Evolutionary conservation across 2,113 vertebrate species (phyloP).

Genomic region (Salvelinus fontinalis): DNA sequence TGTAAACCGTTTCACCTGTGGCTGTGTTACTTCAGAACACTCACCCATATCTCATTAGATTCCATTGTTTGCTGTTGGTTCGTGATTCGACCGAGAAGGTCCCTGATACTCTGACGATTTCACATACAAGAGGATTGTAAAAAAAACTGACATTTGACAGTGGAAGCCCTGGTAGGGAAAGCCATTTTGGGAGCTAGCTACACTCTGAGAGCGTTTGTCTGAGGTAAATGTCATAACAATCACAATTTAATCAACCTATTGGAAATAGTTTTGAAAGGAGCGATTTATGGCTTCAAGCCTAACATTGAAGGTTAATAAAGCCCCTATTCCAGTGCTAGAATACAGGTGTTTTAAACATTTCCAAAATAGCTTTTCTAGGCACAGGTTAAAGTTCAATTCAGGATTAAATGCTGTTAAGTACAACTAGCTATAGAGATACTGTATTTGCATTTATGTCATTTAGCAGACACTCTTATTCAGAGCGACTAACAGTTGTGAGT

Average conservation of each 20-base stretch:
- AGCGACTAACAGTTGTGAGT: no score
- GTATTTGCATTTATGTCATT: no score
- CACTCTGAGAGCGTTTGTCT: background rate
- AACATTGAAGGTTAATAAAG: background rate
- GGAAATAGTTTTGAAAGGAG: background rate
- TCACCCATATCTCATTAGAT: background rate
- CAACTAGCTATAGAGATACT: background rate
- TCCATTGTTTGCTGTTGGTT: background rate
- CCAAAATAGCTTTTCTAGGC: background rate
- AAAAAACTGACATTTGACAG: conserved; percentile 47
- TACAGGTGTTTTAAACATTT: background rate
- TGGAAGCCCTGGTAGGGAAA: conserved; percentile 6
- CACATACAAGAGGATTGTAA: conserved; percentile 26
- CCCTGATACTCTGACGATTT: conserved; percentile 20
- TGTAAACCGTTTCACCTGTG: background rate
- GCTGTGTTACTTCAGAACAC: background rate
- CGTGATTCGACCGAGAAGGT: background rate
- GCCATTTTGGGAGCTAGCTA: background rate
- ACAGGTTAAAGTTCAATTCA: background rate
- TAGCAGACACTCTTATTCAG: no score
- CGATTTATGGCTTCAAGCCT: background rate
- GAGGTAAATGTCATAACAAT: conserved; percentile 26
- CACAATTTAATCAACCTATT: background rate
- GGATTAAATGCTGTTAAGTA: background rate
- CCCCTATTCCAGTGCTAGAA: background rate